Base-by-base conservation (phyloP, 1,140 invertebrate species). In the Leptestheria dahalacensis region DNA sequence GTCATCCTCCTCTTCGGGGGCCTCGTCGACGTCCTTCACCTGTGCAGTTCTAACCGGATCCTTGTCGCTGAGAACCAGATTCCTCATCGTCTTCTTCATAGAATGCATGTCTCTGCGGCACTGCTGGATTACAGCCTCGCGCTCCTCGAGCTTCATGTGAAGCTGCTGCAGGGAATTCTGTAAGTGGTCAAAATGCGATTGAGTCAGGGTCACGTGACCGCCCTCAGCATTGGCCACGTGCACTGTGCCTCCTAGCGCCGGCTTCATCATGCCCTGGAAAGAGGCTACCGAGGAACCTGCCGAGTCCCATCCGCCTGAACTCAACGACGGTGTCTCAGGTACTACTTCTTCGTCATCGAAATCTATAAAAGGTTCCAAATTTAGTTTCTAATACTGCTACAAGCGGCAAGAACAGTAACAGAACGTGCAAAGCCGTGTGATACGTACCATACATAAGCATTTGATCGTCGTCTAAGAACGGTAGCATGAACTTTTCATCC, bases 391-490 rank as follows among this genome's bases (percentile, higher is more conserved):
- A n/a, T n/a, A n/a, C n/a, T n/a, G n/a, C n/a, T n/a, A n/a, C n/a
- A n/a, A n/a, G n/a, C n/a, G n/a, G n/a, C n/a, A n/a, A n/a, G n/a
- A n/a, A n/a, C n/a, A n/a, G n/a, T n/a, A n/a, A n/a, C n/a, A n/a
- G 33, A 2, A 9, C 15, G 25, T 46, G 26, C 6, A 65, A 52
- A 49, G 28, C n/a, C 25, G 61, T 61, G 29, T 60, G 41, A 51
- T 71, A 74, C 70, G 77, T 76, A 85, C 84, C 89, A 73, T 82
- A 86, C 80, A 85, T 89, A 48, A 94, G 73, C 80, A 90, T 84
- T 18, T 82, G 76, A 73, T 94, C 90, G 67, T 88, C 83, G 60
- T 82, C 78, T 33, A 79, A 62, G 10, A 80, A 75, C 3, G 91
- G 88, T 68, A 82, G 82, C 60, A 93, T 77, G 71, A 86, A 92